Evolutionary conservation across 2,888 invertebrate species (phyloP), one percentile per base, ranked within the genome.

Genomic region (Operophtera brumata): DNA sequence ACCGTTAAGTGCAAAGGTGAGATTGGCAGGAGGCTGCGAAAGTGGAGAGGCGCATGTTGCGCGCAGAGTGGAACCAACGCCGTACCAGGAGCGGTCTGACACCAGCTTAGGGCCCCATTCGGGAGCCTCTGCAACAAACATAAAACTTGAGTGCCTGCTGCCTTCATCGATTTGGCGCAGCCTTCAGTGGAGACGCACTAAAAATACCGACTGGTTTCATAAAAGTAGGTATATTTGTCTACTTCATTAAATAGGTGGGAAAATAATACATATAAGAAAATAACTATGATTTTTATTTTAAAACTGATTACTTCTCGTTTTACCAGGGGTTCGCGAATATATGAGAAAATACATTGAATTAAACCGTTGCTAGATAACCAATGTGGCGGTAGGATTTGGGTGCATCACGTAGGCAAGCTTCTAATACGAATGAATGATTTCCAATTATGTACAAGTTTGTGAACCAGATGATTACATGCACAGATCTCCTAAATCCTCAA

Each of bases 1-100:
- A 54, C 93, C 93, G 75, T 94, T 94, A 48, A 94, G 89, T 61
- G 92, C 92, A 90, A 94, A 94, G 43, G 94, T 94, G 68, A 94
- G 89, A 79, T 94, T 94, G 46, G 93, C 93, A 10, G 94, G 90
- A 20, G 94, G 94, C 80, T 92, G 92, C 46, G 93, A 92, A 11
- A 92, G 91, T 11, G 94, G 94, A 14, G 94, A 91, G 7, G 93
- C 93, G 71, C 94, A 94, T 57, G 94, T 94, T 39, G 93, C 94
- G 54, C 92, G 91, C 60, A 94, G 86, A 10, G 91, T 92, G 57
- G 94, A 94, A 3, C 94, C 94, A 55, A 93, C 92, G 59, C 94
- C 93, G 78, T 94, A 93, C 81, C 94, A 92, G 66, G 91, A 92
- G 68, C 94, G 93, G 76, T 94, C 94, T 51, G 93, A 91, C 63